These are phyloP conservation scores for Papilio elwesi DNA, from an alignment of 2,888 invertebrate species.

Conservation along the genomic window DNA sequence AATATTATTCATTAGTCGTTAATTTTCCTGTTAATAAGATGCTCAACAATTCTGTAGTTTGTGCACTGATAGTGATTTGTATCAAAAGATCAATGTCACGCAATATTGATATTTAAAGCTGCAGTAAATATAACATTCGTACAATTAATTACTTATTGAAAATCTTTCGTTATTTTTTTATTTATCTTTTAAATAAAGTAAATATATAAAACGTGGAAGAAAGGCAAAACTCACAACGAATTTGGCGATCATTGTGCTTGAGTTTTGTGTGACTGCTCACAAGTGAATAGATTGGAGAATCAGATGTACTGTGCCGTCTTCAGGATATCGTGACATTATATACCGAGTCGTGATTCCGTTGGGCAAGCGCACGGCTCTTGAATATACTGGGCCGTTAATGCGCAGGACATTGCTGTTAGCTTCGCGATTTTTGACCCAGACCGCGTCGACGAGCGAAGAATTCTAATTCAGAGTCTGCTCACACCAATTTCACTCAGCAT, in stretches of 20 bases:
- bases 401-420: conserved; percentile 69
- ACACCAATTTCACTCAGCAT: conserved; percentile 73
- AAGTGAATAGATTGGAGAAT: conserved; percentile 60
- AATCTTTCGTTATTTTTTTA: background rate
- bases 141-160: too few relatives aligned
- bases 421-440: conserved; percentile 75
- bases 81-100: too few relatives aligned
- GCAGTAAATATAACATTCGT: background rate
- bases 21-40: background rate
- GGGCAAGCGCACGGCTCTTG: conserved; percentile 61
- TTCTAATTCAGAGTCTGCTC: conserved; percentile 77
- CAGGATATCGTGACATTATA: conserved; percentile 73
- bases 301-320: conserved; percentile 73
- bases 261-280: conserved; percentile 77
- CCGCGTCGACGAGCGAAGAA: conserved; percentile 67
- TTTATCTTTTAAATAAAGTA: background rate
- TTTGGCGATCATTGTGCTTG: conserved; percentile 82
- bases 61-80: too few relatives aligned
- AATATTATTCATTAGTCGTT: background rate
- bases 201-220: conserved; percentile 8
- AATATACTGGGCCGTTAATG: conserved; percentile 64
- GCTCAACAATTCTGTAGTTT: too few relatives aligned
- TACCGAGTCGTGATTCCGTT: conserved; percentile 68
- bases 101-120: background rate
- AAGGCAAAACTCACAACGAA: conserved; percentile 70